Base-by-base conservation (phyloP, 1,140 invertebrate genomes). In the Trichonephila clavipes region DNA sequence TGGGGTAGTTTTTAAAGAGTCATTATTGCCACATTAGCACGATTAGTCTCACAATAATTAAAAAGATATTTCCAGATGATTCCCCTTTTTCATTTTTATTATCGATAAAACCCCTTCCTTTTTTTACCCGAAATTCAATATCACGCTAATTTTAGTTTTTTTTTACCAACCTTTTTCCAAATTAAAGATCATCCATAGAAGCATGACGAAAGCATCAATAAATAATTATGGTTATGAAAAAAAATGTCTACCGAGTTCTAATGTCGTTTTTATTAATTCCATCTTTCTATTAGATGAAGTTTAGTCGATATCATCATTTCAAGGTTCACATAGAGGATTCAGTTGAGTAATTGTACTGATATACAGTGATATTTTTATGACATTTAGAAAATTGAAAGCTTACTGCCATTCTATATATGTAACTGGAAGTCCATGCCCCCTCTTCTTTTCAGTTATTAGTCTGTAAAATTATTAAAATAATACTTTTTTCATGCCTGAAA, bases 321-420 rank as follows among this genome's bases (percentile, higher is more conserved):
- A 7, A 18, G 34, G 16, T 19, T 28, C 14, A 28, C 40, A 28
- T 77, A 7, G 18, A 77, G 21, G 72, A 77, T 77, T 77, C 72
- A 77, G 24, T 40, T 19, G 28, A 77, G 28, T 77, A 77, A 40
- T 77, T 77, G 28, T 19, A 34, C 72, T 40, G 28, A 12, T 77
- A 34, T 77, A 77, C 18, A 5, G 14, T 19, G 62, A 21, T 18
- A 6, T 77, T 77, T 77, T 77, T 77, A 40, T 14, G 28, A 34
- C 72, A 77, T 40, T 77, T 77, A 14, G 72, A 77, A 77, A 77
- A 77, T 77, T 77, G 34, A 77, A 34, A 40, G 16, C 28, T 40
- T 64, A 19, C 62, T 6, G 14, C 7, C 12, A 51, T 3, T 51
- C 8, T 51, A 12, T 51, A 51, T 51, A 51, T 51, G 10, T 12